Base-by-base conservation (phyloP, 2,113 vertebrate species). In the Cryptoleucopteryx plumbea region DNA sequence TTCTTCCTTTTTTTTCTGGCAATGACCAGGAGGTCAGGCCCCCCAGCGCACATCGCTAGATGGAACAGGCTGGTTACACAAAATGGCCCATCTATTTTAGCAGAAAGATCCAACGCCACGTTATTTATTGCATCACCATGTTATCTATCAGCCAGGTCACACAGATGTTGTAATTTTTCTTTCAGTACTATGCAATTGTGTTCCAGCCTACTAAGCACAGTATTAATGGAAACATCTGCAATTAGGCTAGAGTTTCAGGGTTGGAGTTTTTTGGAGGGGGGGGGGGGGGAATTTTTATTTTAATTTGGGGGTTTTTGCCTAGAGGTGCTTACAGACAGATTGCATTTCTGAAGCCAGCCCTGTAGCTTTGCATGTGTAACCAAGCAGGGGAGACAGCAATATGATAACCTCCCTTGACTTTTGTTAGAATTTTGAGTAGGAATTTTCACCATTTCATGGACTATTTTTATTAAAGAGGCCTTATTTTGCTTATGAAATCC, bases 11-110 rank as follows among this genome's bases (percentile, higher is more conserved):
- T 27, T 36, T 19, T 10, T 42, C 31, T 42, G 38, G 47, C 45
- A 27, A 4, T 3, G 65, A 34, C 14, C n/a, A 27, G 21, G n/a
- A 21, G 42, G 29, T 20, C 20, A 15, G 50, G 8, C 11, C 32
- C 42, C 53, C 3, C 32, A 13, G 42, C 0, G 0, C 4, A 1
- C 29, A 9, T 27, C 20, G 3, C 16, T 7, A 11, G n/a, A 3
- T 6, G 32, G 62, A 25, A 45, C 61, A 52, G 27, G 20, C 27
- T 27, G 40, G 34, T 38, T 18, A 18, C 74, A 32, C 17, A 5
- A 29, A 55, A 16, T 1, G 0, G 31, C 40, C 40, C 59, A 9
- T n/a, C 72, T 13, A 4, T n/a, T 31, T 31, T 27, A 36, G 36
- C 27, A 15, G 19, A 56, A 77, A 29, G 26, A 12, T 23, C 58